Evolutionary conservation across 2,113 vertebrate species (phyloP).

Genomic region (Hymenochirus boettgeri): DNA sequence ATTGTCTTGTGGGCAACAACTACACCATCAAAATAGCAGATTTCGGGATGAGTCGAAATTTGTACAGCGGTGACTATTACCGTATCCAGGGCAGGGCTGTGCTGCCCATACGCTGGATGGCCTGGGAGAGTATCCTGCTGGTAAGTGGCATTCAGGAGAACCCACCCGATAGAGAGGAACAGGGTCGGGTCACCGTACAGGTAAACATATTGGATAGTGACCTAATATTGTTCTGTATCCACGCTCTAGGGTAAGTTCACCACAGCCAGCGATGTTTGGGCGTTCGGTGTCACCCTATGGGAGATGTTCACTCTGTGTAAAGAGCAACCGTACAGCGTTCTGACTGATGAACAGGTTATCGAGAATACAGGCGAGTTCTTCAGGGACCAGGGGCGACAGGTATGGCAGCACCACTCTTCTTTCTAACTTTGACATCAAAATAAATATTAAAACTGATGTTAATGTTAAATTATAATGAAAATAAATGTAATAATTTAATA

Average conservation of each 20-base stretch:
- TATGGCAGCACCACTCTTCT: too few relatives aligned
- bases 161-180: too few relatives aligned
- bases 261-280: conserved; percentile 93
- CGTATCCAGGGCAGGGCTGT: conserved; percentile 79
- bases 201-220: too few relatives aligned
- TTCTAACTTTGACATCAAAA: too few relatives aligned
- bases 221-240: too few relatives aligned
- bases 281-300: conserved; percentile 90
- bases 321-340: conserved; percentile 87
- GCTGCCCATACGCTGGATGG: conserved; percentile 81
- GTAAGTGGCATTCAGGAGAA: conserved; percentile 48
- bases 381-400: conserved; percentile 73
- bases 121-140: conserved; percentile 82
- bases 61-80: conserved; percentile 83
- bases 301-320: conserved; percentile 89
- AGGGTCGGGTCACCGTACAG: too few relatives aligned
- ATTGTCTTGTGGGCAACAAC: conserved; percentile 77
- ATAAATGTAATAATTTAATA: too few relatives aligned
- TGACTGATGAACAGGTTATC: conserved; percentile 94
- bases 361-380: conserved; percentile 97
- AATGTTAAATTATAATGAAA: too few relatives aligned
- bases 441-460: too few relatives aligned
- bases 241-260: conserved; percentile 87
- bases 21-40: conserved; percentile 81
- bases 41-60: conserved; percentile 80